Evolutionary conservation across 2,113 vertebrate genomes (phyloP).

Genomic region (Psilopsiagon aurifrons): DNA sequence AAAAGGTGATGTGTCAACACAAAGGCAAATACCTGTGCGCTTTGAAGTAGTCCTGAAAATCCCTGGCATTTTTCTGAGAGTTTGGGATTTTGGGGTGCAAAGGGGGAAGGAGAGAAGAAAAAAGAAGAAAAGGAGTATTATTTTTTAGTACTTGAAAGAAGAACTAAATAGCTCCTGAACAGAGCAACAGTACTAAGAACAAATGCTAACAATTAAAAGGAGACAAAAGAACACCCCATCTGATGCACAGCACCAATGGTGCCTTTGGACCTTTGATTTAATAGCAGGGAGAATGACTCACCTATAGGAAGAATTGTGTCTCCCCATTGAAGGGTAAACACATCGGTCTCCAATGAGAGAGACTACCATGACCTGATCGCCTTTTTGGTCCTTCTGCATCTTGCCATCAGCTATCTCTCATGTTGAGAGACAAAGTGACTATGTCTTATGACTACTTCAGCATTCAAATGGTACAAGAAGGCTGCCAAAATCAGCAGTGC

Average conservation of each 20-base stretch:
- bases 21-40: neutral
- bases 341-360: neutral
- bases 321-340: neutral
- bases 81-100: neutral
- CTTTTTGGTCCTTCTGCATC: neutral
- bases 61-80: neutral
- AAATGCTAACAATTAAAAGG: neutral
- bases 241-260: neutral
- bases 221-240: neutral
- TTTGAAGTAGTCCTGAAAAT: neutral
- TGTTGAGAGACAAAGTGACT: neutral
- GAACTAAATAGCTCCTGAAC: neutral
- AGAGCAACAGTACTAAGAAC: neutral
- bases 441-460: rapidly evolving
- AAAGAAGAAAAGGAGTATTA: rapidly evolving
- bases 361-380: neutral
- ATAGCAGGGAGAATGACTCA: neutral
- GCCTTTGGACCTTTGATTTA: neutral
- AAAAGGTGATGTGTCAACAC: neutral
- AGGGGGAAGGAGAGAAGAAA: neutral
- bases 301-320: neutral
- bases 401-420: neutral
- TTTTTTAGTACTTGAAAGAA: neutral
- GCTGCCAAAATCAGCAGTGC: neutral
- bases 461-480: neutral